phyloP scores from a whole-genome alignment of 2,797 vertebrate genomes.

The Phalanger gymnotis region DNA sequence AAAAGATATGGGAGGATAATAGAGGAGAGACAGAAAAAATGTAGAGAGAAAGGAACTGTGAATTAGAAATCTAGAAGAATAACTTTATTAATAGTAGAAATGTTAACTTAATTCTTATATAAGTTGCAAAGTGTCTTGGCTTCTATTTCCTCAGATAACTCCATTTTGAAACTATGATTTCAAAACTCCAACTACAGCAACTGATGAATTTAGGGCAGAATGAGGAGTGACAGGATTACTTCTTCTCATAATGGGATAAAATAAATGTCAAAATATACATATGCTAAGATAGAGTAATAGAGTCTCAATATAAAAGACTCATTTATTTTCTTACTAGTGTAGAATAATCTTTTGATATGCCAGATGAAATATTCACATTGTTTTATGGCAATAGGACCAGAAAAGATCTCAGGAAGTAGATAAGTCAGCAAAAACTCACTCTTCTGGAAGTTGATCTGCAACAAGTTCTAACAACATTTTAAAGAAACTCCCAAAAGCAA shows the following conservation, averaged over 20 bases:
- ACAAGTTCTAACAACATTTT: neutral
- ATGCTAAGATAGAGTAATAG: rapidly evolving
- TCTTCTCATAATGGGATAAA: neutral
- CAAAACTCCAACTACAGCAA: neutral
- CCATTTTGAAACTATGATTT: neutral
- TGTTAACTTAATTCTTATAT: neutral
- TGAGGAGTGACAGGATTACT: neutral
- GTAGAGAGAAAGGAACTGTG: rapidly evolving
- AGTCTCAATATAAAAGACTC: neutral
- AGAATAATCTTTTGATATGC: too few relatives aligned
- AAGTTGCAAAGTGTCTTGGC: rapidly evolving
- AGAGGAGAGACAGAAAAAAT: neutral
- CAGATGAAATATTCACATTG: neutral
- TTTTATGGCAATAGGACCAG: neutral
- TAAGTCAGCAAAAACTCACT: rapidly evolving
- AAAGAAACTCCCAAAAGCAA: neutral
- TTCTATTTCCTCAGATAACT: neutral
- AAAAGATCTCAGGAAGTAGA: neutral
- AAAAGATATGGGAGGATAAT: neutral
- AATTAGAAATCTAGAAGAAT: neutral
- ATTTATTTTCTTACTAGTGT: neutral
- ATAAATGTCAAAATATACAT: neutral
- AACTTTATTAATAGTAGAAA: neutral
- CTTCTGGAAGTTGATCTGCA: rapidly evolving
- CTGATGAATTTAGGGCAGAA: neutral